Evolutionary conservation across 2,888 invertebrate species (phyloP).

Genomic region (Hirtodrosophila cameraria): DNA sequence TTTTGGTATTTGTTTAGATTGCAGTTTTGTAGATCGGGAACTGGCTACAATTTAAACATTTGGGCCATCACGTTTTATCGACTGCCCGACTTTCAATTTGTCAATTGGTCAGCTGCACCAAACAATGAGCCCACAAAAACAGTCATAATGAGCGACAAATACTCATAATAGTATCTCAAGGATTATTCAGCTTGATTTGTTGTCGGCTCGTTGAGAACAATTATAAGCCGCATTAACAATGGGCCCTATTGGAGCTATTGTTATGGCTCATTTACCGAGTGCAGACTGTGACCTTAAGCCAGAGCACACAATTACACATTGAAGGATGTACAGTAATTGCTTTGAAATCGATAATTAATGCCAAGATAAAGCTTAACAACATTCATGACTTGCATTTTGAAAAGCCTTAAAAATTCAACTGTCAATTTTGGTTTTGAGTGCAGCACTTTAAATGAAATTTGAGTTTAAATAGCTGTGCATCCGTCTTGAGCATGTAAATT

Average conservation of each 20-base stretch:
- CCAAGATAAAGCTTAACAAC: constrained; percentile 14
- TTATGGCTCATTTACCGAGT: constrained; percentile 23
- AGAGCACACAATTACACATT: constrained; percentile 21
- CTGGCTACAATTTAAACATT: constrained; percentile 46
- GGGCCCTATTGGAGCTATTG: constrained; percentile 38
- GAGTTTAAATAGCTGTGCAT: constrained; percentile 7
- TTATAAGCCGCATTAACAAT: constrained; percentile 47
- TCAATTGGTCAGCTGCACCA: constrained; percentile 37
- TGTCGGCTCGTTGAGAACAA: constrained; percentile 62
- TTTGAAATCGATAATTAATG: constrained; percentile 49
- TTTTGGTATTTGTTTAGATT: no score
- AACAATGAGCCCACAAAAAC: constrained; percentile 53
- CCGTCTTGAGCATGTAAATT: background rate
- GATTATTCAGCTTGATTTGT: constrained; percentile 54
- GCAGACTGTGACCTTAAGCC: constrained; percentile 31
- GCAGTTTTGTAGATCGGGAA: constrained; percentile 18
- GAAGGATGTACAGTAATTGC: constrained; percentile 30
- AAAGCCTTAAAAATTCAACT: constrained; percentile 6
- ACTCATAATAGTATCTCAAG: constrained; percentile 57
- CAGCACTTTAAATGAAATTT: constrained; percentile 22
- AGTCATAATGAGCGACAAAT: constrained; percentile 50
- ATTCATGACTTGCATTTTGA: constrained; percentile 34
- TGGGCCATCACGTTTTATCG: constrained; percentile 66
- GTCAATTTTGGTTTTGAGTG: constrained; percentile 24
- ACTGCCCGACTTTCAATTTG: constrained; percentile 37